A percentile compares a stretch with the other conserved stretches of the same genome.
These are phyloP conservation scores for Coptotermes formosanus DNA, from an alignment of 1,140 invertebrate genomes.

Conservation along the genomic window DNA sequence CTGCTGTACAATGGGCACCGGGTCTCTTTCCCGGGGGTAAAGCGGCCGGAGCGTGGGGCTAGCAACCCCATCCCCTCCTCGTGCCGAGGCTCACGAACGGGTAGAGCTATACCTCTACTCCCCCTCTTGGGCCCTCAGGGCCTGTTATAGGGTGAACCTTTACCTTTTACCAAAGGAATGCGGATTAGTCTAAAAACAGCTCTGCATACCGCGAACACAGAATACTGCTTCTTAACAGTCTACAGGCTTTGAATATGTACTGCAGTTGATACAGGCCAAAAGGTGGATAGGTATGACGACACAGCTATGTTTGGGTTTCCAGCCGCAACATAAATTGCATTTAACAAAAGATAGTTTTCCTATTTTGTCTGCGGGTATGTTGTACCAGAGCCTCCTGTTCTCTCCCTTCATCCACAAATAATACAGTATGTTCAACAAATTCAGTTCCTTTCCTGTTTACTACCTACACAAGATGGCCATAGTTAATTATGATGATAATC, in stretches of 20 bases:
- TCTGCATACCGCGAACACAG: background rate
- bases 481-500: background rate
- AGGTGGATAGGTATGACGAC: too few relatives aligned
- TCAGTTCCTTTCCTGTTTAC: background rate
- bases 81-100: too few relatives aligned
- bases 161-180: too few relatives aligned
- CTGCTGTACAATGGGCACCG: too few relatives aligned
- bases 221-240: background rate
- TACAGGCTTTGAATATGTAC: background rate
- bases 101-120: too few relatives aligned
- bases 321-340: background rate
- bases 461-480: background rate
- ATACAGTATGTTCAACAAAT: background rate
- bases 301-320: background rate
- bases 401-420: background rate
- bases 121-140: too few relatives aligned
- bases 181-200: too few relatives aligned
- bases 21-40: too few relatives aligned
- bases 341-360: background rate
- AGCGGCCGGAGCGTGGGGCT: too few relatives aligned
- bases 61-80: too few relatives aligned
- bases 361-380: constrained; percentile 4
- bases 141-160: too few relatives aligned
- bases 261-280: background rate
- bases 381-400: background rate